phyloP scores from a whole-genome alignment of 2,113 vertebrate genomes.

The Rhabdornis inornatus region DNA sequence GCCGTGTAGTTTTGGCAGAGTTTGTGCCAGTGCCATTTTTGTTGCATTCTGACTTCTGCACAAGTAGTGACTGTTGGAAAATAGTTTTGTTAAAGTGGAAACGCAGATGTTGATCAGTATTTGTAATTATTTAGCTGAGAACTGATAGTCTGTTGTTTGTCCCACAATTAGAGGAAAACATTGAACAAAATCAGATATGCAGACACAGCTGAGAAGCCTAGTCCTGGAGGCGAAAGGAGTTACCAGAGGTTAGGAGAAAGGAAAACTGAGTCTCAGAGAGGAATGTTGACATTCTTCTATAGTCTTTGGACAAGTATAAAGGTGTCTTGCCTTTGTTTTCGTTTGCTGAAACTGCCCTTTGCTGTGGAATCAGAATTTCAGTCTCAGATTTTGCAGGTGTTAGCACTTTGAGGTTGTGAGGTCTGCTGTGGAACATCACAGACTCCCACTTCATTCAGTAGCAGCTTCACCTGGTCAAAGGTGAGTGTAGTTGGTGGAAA shows the following conservation, averaged over 20 bases:
- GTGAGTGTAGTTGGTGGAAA: neutral
- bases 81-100: neutral
- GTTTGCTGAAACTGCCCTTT: neutral
- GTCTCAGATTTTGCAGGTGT: neutral
- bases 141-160: neutral
- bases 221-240: neutral
- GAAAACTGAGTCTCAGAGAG: neutral
- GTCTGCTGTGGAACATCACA: neutral
- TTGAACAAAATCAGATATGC: neutral
- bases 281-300: neutral
- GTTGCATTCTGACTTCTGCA: neutral
- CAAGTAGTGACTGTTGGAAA: neutral
- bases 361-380: neutral
- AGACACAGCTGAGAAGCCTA: neutral
- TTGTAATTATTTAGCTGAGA: neutral
- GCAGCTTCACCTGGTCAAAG: neutral
- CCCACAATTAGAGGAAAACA: neutral
- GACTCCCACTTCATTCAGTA: neutral
- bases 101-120: neutral
- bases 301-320: neutral
- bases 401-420: neutral
- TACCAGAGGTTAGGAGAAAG: neutral
- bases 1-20: accelerated
- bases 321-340: neutral
- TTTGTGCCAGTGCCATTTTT: neutral